Base-by-base conservation (phyloP, 2,797 vertebrate genomes). In the Heliangelus exortis region DNA sequence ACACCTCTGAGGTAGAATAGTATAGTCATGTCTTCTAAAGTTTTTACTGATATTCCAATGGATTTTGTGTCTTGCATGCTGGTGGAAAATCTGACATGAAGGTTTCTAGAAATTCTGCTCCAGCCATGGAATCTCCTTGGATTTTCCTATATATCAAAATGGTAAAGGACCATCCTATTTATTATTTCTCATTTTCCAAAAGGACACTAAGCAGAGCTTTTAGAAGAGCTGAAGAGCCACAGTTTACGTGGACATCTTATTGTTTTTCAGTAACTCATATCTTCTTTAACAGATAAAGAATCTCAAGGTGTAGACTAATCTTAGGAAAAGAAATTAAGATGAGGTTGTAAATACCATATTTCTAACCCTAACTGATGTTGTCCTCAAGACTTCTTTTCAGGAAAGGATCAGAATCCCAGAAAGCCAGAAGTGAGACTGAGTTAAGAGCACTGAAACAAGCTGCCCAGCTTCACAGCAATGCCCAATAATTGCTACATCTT, bases 1-100 rank as follows among this genome's bases (percentile, higher is more conserved):
- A 69, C 41, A 71, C 48, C 48, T 92, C 55, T 87, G 51, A 94
- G 36, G 33, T 23, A 23, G 7, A n/a, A 0, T 33, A 63, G 29
- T 65, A 68, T 18, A 39, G 6, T 59, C 43, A 61, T 4, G 2
- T 16, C 67, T 75, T 80, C 53, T 67, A 84, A 87, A 82, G 28
- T 74, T 78, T 84, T 95, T 73, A 50, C 48, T 74, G 55, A 90
- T 79, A 69, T 29, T 88, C 63, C 81, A 67, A 67, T 50, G 7
- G 13, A 59, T 47, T 80, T 36, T 59, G 8, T 31, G 11, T n/a
- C 8, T 81, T 25, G 15, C 15, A 59, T 17, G 10, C 11, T 59
- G 11, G 12, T 90, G 31, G 29, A 84, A 84, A 53, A 54, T 34
- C 16, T 71, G 11, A 71, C 28, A 87, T 63, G 23, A 47, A 67